Percentiles rank a stretch among this genome's conserved stretches.
Evolutionary conservation across 1,140 invertebrate genomes (phyloP).

Genomic region (Gryllus bimaculatus): DNA sequence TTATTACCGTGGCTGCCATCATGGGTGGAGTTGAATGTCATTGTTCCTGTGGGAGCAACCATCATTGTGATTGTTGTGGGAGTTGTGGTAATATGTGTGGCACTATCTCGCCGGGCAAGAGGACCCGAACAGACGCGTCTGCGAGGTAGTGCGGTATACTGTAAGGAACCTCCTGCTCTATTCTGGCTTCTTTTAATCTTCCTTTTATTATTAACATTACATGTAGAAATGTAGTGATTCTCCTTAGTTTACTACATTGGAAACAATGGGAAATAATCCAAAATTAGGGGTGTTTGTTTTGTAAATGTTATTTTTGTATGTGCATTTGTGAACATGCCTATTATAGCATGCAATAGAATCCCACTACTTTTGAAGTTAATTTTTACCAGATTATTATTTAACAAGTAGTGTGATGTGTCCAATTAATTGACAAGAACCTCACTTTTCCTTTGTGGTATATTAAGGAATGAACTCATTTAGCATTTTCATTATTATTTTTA

Average conservation of each 20-base stretch:
- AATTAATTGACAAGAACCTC: no score
- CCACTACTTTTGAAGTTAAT: no score
- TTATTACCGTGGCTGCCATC: constrained; percentile 70
- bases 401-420: no score
- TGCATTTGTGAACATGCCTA: no score
- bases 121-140: constrained; percentile 65
- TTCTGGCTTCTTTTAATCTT: not conserved
- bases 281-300: no score
- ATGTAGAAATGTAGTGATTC: not conserved
- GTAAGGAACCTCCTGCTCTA: not conserved
- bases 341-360: no score
- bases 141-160: constrained; percentile 45
- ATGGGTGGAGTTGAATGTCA: constrained; percentile 77
- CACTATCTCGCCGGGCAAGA: constrained; percentile 62
- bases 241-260: not conserved
- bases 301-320: no score
- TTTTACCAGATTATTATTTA: no score
- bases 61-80: constrained; percentile 79
- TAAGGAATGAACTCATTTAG: no score
- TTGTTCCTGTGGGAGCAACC: constrained; percentile 74
- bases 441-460: no score
- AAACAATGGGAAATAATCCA: not conserved
- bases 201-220: not conserved
- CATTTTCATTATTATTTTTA: constrained; percentile 2
- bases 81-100: constrained; percentile 79